phyloP scores from a whole-genome alignment of 2,797 vertebrate genomes.

The Lagocephalus sceleratus region DNA sequence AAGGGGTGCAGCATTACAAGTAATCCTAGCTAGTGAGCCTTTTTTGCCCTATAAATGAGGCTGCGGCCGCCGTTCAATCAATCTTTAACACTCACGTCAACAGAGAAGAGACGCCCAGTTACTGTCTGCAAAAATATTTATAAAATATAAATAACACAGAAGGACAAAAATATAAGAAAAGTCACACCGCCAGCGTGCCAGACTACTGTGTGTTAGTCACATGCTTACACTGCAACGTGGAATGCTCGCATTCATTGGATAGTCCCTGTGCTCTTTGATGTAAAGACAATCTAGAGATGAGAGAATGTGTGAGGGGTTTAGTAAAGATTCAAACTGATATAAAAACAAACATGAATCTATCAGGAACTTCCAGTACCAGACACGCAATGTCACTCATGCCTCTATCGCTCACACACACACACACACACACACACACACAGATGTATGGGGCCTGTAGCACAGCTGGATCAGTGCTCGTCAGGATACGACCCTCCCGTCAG shows the following conservation, averaged over 20 bases:
- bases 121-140: conserved; percentile 79
- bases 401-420: conserved; percentile 30
- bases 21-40: conserved; percentile 50
- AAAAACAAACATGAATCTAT: conserved; percentile 80
- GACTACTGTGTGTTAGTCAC: conserved; percentile 81
- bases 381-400: conserved; percentile 78
- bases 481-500: conserved; percentile 79
- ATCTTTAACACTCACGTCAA: conserved; percentile 50
- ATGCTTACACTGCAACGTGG: conserved; percentile 84
- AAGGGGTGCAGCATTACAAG: conserved; percentile 62
- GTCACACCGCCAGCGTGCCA: conserved; percentile 79
- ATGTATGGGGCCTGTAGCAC: conserved; percentile 58
- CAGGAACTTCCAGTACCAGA: conserved; percentile 84
- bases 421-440: conserved; percentile 41
- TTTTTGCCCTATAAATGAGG: conserved; percentile 41
- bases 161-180: conserved; percentile 63
- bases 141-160: conserved; percentile 88
- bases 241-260: conserved; percentile 80
- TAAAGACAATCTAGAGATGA: conserved; percentile 73
- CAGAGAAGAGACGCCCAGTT: conserved; percentile 64
- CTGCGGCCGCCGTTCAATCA: conserved; percentile 41
- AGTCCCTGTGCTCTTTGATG: conserved; percentile 79
- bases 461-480: conserved; percentile 85
- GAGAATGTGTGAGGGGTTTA: conserved; percentile 58
- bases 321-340: conserved; percentile 50